phyloP scores from a whole-genome alignment of 1,140 invertebrate species.

The Neodiprion lecontei region DNA sequence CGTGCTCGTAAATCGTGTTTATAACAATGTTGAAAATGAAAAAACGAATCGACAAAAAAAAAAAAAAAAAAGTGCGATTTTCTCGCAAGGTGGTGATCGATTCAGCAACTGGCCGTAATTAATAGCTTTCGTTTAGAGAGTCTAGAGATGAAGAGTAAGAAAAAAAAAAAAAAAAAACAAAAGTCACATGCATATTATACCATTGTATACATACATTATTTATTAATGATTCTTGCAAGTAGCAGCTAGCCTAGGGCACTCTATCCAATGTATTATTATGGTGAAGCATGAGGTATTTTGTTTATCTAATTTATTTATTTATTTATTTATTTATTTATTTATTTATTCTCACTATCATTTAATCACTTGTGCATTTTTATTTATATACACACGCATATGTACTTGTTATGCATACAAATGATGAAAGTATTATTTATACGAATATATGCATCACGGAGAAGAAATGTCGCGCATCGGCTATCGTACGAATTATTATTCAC shows the following conservation, averaged over 20 bases:
- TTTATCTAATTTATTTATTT: constrained; percentile 8
- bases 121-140: constrained; percentile 29
- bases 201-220: background rate
- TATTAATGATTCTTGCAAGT: constrained; percentile 34
- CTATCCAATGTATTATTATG: constrained; percentile 49
- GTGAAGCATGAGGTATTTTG: constrained; percentile 61
- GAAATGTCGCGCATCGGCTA: too few relatives aligned
- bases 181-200: too few relatives aligned
- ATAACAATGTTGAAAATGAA: background rate
- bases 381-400: constrained; percentile 21
- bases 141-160: too few relatives aligned
- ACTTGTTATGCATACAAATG: too few relatives aligned
- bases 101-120: constrained; percentile 32
- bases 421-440: background rate
- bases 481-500: too few relatives aligned
- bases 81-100: constrained; percentile 33
- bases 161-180: too few relatives aligned
- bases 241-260: constrained; percentile 57
- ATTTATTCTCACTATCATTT: background rate
- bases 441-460: background rate
- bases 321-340: constrained; percentile 9
- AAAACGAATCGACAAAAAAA: background rate
- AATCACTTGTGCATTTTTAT: constrained; percentile 32
- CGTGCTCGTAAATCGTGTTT: too few relatives aligned
- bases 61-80: too few relatives aligned